Evolutionary conservation across 2,113 vertebrate genomes (phyloP), one percentile per base, ranked within the genome.

Genomic region (Neoarius graeffei): DNA sequence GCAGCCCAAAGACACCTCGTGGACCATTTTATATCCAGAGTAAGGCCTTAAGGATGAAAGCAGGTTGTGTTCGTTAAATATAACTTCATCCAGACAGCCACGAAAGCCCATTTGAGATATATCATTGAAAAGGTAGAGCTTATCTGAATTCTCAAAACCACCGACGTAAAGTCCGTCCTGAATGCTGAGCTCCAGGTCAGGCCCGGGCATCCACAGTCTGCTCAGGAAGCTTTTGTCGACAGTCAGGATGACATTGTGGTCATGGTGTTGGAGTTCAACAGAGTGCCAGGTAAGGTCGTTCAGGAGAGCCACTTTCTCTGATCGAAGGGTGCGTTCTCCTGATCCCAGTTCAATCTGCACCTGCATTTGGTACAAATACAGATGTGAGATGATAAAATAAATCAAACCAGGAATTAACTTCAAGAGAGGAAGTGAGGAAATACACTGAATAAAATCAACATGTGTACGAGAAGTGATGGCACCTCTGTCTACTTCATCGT

Each of bases 1-100:
- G 88, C 97, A 99, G 30, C 97, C 96, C 67, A 94, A 85, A 0
- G 95, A 97, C n/a, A 98, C 96, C 88, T 98, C 96, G n/a, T 94
- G 94, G 86, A 97, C 84, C 0, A 87, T 95, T 93, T 95, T 97
- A 88, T 96, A 94, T 20, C 95, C 96, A 86, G 96, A 93, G 86
- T 95, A 96, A 17, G 95, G 90, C 89, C 95, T 95, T 15, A 98
- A 93, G 85, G 94, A 96, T 14, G 92, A 91, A 8, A 98, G 90
- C 82, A 98, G 90, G 85, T 97, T 94, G 80, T 94, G 92, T 54
- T 95, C 91, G 89, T 98, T 98, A 93, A 98, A 97, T 1, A 92
- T 66, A 27, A 96, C 94, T 76, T 96, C 93, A 83, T 97, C 95
- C 69, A 97, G 87, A 87, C 97, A 99, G 62, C 97, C 97, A 74